Percentiles rank a stretch among this genome's conserved stretches.
Evolutionary conservation across 1,140 invertebrate genomes (phyloP).

Genomic region (Notospermus geniculatus): DNA sequence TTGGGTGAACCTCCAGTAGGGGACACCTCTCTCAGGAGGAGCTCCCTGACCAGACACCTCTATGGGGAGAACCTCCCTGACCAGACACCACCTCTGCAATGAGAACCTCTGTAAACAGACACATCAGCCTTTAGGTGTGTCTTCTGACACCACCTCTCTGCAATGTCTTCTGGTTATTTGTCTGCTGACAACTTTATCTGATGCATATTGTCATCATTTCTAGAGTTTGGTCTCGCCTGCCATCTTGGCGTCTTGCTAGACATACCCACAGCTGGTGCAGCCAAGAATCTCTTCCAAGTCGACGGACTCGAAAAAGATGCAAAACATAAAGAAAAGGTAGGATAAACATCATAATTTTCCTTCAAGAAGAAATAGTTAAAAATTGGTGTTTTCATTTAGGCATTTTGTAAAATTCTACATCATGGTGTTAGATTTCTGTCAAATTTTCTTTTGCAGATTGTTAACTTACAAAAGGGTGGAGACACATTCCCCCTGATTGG

Average conservation of each 20-base stretch:
- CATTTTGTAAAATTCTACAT: neutral
- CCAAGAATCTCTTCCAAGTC: slow-evolving; percentile 51
- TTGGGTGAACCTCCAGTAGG: too few species aligned
- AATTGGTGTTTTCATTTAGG: neutral
- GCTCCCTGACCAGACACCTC: too few species aligned
- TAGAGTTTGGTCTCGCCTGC: slow-evolving; percentile 53
- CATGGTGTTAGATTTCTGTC: neutral
- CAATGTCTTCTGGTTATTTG: too few species aligned
- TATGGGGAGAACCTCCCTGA: too few species aligned
- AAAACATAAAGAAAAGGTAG: slow-evolving; percentile 41
- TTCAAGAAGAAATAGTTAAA: too few species aligned
- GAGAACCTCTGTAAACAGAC: too few species aligned
- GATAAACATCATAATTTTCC: neutral
- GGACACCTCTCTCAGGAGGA: too few species aligned
- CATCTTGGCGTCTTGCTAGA: slow-evolving; percentile 51
- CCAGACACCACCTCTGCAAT: too few species aligned
- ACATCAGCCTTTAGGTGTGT: too few species aligned
- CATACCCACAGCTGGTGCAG: slow-evolving; percentile 52
- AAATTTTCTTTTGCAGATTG: slow-evolving; percentile 32
- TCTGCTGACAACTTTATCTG: too few species aligned
- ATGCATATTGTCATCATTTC: too few species aligned
- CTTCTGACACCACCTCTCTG: too few species aligned
- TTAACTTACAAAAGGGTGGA: slow-evolving; percentile 29
- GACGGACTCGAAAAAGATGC: slow-evolving; percentile 49
- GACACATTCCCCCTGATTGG: slow-evolving; percentile 34